Evolutionary conservation across 2,113 vertebrate genomes (phyloP), one percentile per base, ranked within the genome.

Genomic region (Cisticola juncidis): DNA sequence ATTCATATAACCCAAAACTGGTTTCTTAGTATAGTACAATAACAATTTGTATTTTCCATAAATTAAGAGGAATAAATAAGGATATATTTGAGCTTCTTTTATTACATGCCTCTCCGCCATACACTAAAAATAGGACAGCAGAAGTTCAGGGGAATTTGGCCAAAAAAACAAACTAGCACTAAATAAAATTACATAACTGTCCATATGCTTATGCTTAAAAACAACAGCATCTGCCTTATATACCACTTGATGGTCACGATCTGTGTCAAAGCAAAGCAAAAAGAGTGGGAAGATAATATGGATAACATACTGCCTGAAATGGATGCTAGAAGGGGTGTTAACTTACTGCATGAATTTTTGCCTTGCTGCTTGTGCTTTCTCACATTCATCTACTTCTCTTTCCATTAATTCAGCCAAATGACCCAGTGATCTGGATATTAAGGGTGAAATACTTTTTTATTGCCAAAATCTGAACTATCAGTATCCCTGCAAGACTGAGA

Each of bases 121-220:
- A 65, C 29, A 20, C 33, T 88, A 88, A 95, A 93, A 96, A 86
- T 92, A 76, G 45, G 74, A 66, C 64, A 80, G 79, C 62, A 94
- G 66, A 85, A 93, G 79, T 86, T 90, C 54, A 80, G 45, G 7
- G 40, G 71, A 92, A 88, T 80, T 45, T 93, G 79, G 62, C n/a
- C 70, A 89, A 77, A 92, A 90, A 77, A 9, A 19, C 76, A 86
- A 94, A 83, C 58, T 70, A 93, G 56, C 33, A 81, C 54, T 86
- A 86, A 87, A 45, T 73, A 90, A 88, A 68, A 90, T 96, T 97
- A 90, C 28, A 14, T 96, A 95, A 96, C 68, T 56, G 68, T 54
- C 87, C 93, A 94, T 96, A 95, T 96, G 93, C 47, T 90, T 90
- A 72, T 62, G 47, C 82, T 83, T 88, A 83, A 88, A 90, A 96